Evolutionary conservation across 1,140 invertebrate species (phyloP), one percentile per base, ranked within the genome.

Genomic region (Lysiphlebus fabarum): DNA sequence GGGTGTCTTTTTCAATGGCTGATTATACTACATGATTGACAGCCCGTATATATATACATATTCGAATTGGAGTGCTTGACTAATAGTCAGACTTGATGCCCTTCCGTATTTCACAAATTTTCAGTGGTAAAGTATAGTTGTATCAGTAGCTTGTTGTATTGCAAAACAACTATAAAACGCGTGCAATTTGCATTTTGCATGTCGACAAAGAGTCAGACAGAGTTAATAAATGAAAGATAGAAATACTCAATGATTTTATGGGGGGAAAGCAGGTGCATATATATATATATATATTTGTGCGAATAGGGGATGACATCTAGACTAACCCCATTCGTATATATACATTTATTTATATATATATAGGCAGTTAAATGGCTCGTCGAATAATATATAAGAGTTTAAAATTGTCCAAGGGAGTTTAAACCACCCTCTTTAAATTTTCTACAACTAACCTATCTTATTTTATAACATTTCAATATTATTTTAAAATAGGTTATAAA

Each of bases 211-310:
- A 51, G 49, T 5, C 36, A 51, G 36, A 12, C 34, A 51, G 49
- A 51, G 49, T 6, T n/a, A n/a, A n/a, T n/a, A 34, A 34, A 11
- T 38, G 49, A 26, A 26, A 26, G 17, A 26, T 1, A 26, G 17
- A 26, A 26, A 26, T 2, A 26, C 17, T 26, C 17, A 26, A 51
- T 51, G 36, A 51, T 51, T 33, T 36, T 5, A 51, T 38, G 49
- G 49, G 49, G 49, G 49, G n/a, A n/a, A 51, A 51, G 49, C 49
- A 51, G 49, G 49, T 51, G 49, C 49, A 51, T 36, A 51, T 51
- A 36, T 33, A 33, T 36, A n/a, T n/a, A n/a, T n/a, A n/a, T n/a
- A n/a, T n/a, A n/a, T n/a, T n/a, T n/a, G 17, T 26, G 17, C 17
- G 17, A 26, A 37, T 37, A 51, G 36, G 47, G 48, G 49, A 34